Base-by-base conservation (phyloP, 2,888 invertebrate genomes). In the Cheilosia variabilis region DNA sequence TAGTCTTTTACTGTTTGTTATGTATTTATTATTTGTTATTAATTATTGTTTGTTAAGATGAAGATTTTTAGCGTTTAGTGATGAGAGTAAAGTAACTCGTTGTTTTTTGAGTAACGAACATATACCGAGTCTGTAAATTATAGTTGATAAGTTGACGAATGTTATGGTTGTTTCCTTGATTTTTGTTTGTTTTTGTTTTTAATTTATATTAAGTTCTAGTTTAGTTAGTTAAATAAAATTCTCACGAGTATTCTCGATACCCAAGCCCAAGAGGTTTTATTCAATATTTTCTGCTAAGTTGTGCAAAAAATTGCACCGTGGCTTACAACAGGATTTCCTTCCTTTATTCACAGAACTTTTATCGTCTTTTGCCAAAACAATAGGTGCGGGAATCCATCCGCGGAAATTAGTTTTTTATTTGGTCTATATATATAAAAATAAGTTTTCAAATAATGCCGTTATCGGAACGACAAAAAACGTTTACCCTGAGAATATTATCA, bases 1-100 rank as follows among this genome's bases (percentile, higher is more conserved):
- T 41, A 24, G 13, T 65, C 13, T 52, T 45, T n/a, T 7, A 17
- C 47, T 62, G 55, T 57, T 68, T 68, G 65, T 68, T 72, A 66
- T 57, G 34, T 80, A 60, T 81, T 76, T 75, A 69, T 79, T 69
- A 15, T 78, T 47, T 71, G 6, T 34, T 71, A 13, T 72, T 53
- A 37, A 65, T 45, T 53, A 24, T 50, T 43, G 9, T 9, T 47
- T 76, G 65, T 76, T 69, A 47, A 79, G 5, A 31, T 50, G 60
- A 17, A 27, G 57, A 55, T 69, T 55, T 27, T 60, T 24, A 31
- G 34, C 63, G 55, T 73, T 22, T 22, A 31, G 31, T 31, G 31
- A 22, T 53, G n/a, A 52, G n/a, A 22, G 19, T 60, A n/a, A 47
- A 34, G 43, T 62, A 17, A 13, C 9, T 24, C 4, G 55, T 6